Evolutionary conservation across 2,113 vertebrate genomes (phyloP), one percentile per base, ranked within the genome.

Genomic region (Seriola rivoliana): DNA sequence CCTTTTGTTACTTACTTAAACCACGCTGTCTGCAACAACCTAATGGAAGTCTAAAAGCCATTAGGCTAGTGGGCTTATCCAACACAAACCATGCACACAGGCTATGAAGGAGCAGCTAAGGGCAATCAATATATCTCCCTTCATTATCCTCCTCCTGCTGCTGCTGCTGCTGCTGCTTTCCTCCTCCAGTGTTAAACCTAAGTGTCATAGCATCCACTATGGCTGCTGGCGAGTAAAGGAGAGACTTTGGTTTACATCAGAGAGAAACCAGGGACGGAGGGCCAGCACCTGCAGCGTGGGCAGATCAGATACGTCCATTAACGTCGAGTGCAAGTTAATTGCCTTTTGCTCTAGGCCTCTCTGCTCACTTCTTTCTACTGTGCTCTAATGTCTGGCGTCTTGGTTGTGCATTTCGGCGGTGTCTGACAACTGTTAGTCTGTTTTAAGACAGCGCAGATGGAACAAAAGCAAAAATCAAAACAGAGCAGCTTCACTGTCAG

Each of bases 1-100:
- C 75, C 81, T 93, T 90, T 91, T 93, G 91, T 93, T 94, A 91
- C 93, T 91, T 90, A 93, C 93, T 95, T 94, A 93, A 95, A 93
- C 92, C 92, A 88, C 40, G 54, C 86, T 68, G 78, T 75, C 78
- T 88, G 70, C 85, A 78, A 58, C 82, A 0, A 89, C 78, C 89
- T 94, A 93, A 95, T 93, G 92, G 94, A 93, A 60, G 86, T 89
- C 91, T 92, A 91, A 93, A 91, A 93, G 89, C 93, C 90, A 94
- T 95, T 93, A 94, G 85, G 82, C 77, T 76, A 52, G 75, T 78
- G 83, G 85, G 79, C 88, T 89, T 64, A 87, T 84, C 87, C 84
- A 78, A 89, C 84, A 88, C 82, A 88, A 90, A 82, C 89, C 73
- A 44, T 58, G 81, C 75, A 65, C 72, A 40, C 44, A 78, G 71